Evolutionary conservation across 2,888 invertebrate genomes (phyloP).

Genomic region (Aelia acuminata): DNA sequence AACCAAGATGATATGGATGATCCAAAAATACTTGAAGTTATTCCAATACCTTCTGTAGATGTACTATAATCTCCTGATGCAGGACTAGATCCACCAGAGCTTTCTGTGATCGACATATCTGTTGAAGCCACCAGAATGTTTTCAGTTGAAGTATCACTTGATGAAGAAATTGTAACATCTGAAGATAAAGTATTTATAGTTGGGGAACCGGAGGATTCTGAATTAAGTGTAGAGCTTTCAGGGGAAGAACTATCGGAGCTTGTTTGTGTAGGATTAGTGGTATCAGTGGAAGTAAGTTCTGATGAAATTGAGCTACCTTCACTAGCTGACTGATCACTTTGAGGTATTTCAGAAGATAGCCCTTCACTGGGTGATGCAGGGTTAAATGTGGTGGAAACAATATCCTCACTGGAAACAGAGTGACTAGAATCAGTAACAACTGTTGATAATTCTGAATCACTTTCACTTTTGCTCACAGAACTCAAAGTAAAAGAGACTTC

Average conservation of each 20-base stretch:
- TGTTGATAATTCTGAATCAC: background rate
- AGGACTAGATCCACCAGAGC: background rate
- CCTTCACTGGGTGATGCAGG: background rate
- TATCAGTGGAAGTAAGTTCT: constrained; percentile 59
- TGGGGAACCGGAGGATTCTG: constrained; percentile 11
- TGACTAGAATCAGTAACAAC: background rate
- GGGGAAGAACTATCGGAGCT: constrained; percentile 27
- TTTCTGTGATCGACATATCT: background rate
- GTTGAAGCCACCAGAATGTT: background rate
- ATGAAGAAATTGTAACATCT: constrained; percentile 11
- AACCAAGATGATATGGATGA: background rate
- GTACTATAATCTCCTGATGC: background rate
- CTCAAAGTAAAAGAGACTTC: background rate
- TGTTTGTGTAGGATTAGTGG: constrained; percentile 50
- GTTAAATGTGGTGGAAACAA: background rate
- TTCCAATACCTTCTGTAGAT: background rate
- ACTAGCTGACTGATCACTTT: constrained; percentile 25
- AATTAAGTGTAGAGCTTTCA: background rate
- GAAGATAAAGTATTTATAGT: constrained; percentile 3
- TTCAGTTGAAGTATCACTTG: constrained; percentile 14
- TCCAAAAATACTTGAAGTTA: background rate
- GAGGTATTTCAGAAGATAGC: constrained; percentile 5
- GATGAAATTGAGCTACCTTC: constrained; percentile 65
- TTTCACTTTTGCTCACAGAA: background rate
- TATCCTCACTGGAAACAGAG: constrained; percentile 6